Base-by-base conservation (phyloP, 2,113 vertebrate species). In the Todiramphus saurophagus region DNA sequence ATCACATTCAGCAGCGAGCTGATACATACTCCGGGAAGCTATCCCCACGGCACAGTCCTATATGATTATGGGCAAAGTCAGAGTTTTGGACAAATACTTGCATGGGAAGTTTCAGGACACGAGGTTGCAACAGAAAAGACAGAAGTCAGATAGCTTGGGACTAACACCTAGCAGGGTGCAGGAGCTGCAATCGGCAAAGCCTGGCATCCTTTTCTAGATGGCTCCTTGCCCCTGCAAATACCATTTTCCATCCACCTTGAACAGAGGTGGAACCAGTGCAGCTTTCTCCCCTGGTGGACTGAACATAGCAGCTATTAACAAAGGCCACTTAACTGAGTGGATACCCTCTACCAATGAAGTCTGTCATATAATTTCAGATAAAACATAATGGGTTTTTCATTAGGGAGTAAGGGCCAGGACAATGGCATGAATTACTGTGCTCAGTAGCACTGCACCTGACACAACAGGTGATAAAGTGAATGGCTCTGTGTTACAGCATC, bases 161-260 rank as follows among this genome's bases (percentile, higher is more conserved):
- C 73, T 95, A 83, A 93, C 41, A 94, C 83, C 89, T 84, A 90
- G 35, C 39, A 82, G 59, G 70, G 66, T 27, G 76, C 64, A 94
- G 87, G 78, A 83, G n/a, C 43, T 14, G 27, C 9, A 67, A 86
- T 27, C 83, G 89, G 66, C 63, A 93, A 96, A 90, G 74, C 16
- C 63, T 55, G 27, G 46, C 24, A 23, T 80, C 44, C 41, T 69
- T 96, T 95, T 81, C 63, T 79, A 84, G 59, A 89, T 69, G 24
- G 73, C 33, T 75, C 64, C 73, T 55, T 83, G 73, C 15, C 21
- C 25, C 55, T 7, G 6, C 3, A 6, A 14, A 30, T 84, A 24
- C 60, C 35, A 20, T 69, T 90, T 79, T 80, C 74, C 87, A 84
- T 68, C 35, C 55, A 87, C 50, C 33, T 46, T 72, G 83, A 78